A percentile compares a stretch with the other conserved stretches of the same genome.
Evolutionary conservation across 2,888 invertebrate species (phyloP).

Genomic region (Agriopis leucophaearia): DNA sequence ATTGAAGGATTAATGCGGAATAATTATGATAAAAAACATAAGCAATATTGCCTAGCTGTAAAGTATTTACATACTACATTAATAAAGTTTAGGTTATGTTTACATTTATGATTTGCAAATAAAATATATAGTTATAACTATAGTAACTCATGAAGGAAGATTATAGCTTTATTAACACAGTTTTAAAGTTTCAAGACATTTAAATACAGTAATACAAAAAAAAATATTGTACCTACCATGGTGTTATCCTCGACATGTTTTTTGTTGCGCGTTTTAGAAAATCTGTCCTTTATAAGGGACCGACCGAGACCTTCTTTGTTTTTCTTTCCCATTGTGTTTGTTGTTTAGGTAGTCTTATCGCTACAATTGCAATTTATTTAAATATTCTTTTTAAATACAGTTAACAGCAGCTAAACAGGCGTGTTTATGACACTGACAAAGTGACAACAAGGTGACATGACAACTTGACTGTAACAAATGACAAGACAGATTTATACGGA

Average conservation of each 20-base stretch:
- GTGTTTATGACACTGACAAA: neutral
- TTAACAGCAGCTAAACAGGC: neutral
- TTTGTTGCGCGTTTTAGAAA: conserved; percentile 87
- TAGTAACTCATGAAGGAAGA: neutral
- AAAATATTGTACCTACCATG: conserved; percentile 86
- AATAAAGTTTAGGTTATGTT: conserved; percentile 24
- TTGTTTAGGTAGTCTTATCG: neutral
- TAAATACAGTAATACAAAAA: conserved; percentile 1
- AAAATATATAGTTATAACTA: conserved; percentile 5
- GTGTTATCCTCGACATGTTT: conserved; percentile 90
- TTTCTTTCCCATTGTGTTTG: conserved; percentile 89
- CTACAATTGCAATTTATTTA: neutral
- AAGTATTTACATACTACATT: neutral
- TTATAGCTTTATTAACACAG: neutral
- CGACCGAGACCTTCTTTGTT: conserved; percentile 89
- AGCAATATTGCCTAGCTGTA: neutral
- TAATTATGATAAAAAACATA: neutral
- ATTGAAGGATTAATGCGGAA: no score
- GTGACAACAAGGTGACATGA: no score
- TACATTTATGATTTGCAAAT: conserved; percentile 1
- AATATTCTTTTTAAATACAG: neutral
- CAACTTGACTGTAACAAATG: no score
- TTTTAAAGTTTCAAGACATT: conserved; percentile 1
- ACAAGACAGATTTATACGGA: no score
- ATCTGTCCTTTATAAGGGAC: conserved; percentile 91